Evolutionary conservation across 1,140 invertebrate species (phyloP).

Genomic region (Brachionus plicatilis): DNA sequence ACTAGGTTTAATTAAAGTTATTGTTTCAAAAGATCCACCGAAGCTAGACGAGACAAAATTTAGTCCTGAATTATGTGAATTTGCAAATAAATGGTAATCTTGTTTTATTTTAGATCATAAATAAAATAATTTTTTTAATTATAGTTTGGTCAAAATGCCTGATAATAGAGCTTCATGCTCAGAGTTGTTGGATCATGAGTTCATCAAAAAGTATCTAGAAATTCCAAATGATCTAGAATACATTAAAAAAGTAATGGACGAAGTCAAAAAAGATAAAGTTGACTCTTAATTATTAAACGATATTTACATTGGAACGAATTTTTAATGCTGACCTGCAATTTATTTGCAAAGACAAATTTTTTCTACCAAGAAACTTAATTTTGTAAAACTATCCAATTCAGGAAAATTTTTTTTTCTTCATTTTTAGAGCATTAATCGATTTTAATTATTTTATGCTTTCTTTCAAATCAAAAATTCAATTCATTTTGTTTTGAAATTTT

Average conservation of each 20-base stretch:
- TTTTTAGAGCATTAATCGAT: neutral
- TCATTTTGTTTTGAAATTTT: neutral
- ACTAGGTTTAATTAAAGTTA: neutral
- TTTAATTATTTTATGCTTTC: neutral
- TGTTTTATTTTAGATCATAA: neutral
- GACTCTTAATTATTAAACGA: neutral
- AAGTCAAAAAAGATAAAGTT: slow-evolving; percentile 18
- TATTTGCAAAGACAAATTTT: neutral
- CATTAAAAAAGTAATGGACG: slow-evolving; percentile 34
- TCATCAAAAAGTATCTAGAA: slow-evolving; percentile 15
- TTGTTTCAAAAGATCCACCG: neutral
- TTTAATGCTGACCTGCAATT: neutral
- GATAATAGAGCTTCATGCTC: neutral
- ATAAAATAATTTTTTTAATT: neutral
- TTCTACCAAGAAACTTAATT: neutral
- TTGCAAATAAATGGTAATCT: slow-evolving; percentile 16
- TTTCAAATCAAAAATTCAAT: neutral
- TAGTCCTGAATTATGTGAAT: neutral
- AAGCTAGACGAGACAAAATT: neutral
- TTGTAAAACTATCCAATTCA: neutral
- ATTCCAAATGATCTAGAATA: neutral
- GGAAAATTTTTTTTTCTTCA: neutral
- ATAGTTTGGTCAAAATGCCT: neutral
- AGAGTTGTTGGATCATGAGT: neutral
- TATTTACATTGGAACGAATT: neutral